phyloP scores from a whole-genome alignment of 2,888 invertebrate genomes.

The Neocrepidodera transversa region DNA sequence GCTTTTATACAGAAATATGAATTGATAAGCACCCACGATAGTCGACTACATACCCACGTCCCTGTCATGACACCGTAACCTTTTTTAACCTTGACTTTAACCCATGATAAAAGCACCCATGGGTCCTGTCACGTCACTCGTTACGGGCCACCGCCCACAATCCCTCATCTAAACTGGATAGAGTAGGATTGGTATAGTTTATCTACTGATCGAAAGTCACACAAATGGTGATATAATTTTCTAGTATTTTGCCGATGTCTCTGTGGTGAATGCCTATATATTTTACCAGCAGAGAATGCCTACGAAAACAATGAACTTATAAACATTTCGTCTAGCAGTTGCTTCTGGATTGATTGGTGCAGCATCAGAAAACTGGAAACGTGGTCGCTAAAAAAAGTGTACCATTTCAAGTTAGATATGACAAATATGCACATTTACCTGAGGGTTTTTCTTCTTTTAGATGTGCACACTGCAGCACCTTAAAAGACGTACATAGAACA shows the following conservation, averaged over 20 bases:
- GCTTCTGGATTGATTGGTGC: background rate
- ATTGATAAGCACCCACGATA: too few relatives aligned
- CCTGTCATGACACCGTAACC: too few relatives aligned
- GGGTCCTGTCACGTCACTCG: too few relatives aligned
- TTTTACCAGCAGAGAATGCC: background rate
- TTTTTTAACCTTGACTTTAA: too few relatives aligned
- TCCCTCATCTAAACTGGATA: too few relatives aligned
- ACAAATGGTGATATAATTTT: slow-evolving; percentile 22
- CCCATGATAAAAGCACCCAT: too few relatives aligned
- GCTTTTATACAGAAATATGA: too few relatives aligned
- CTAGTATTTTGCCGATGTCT: background rate
- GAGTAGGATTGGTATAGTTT: too few relatives aligned
- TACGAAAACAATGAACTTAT: background rate
- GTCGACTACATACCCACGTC: too few relatives aligned
- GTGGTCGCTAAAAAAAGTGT: background rate
- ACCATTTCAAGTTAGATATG: background rate
- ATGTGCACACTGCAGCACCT: background rate
- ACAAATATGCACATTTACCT: background rate
- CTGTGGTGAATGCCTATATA: slow-evolving; percentile 24
- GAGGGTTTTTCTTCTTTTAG: background rate
- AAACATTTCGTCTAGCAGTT: slow-evolving; percentile 21
- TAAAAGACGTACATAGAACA: background rate
- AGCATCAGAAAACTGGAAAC: too few relatives aligned
- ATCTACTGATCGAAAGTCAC: slow-evolving; percentile 5
- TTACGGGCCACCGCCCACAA: too few relatives aligned